phyloP scores from a whole-genome alignment of 2,888 invertebrate species.

The Bhutanitis thaidina region DNA sequence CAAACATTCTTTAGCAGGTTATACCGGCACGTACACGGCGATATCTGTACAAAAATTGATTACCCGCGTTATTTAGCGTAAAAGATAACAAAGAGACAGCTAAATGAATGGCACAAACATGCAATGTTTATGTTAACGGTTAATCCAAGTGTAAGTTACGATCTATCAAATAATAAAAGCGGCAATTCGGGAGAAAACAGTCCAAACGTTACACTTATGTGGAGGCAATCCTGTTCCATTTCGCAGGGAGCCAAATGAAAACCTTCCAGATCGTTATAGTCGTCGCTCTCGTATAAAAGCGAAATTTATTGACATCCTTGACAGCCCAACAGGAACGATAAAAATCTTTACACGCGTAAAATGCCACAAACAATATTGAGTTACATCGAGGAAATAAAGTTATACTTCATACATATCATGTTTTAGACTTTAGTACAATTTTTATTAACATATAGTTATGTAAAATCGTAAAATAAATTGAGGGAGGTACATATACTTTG shows the following conservation, averaged over 20 bases:
- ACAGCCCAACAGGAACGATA: not conserved
- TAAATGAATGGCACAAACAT: slow-evolving; percentile 3
- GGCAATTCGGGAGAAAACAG: not conserved
- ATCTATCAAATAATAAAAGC: slow-evolving; percentile 6
- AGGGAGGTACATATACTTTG: no score
- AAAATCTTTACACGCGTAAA: not conserved
- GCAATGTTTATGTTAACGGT: not conserved
- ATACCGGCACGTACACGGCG: not conserved
- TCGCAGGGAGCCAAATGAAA: not conserved
- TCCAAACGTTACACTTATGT: not conserved
- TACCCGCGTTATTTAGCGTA: not conserved
- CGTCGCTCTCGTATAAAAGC: not conserved
- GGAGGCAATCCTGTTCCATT: not conserved
- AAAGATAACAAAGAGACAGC: not conserved
- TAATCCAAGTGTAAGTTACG: not conserved
- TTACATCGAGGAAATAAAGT: not conserved
- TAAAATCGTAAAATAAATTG: no score
- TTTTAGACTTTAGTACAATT: no score
- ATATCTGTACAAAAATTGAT: slow-evolving; percentile 6
- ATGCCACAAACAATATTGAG: not conserved
- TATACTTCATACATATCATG: not conserved
- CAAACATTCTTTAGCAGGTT: not conserved
- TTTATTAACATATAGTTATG: no score
- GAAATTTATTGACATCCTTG: not conserved
- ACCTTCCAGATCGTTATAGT: not conserved